Conservation (phyloP, 2,888 invertebrate species). For the Drosophila antonietae region DNA sequence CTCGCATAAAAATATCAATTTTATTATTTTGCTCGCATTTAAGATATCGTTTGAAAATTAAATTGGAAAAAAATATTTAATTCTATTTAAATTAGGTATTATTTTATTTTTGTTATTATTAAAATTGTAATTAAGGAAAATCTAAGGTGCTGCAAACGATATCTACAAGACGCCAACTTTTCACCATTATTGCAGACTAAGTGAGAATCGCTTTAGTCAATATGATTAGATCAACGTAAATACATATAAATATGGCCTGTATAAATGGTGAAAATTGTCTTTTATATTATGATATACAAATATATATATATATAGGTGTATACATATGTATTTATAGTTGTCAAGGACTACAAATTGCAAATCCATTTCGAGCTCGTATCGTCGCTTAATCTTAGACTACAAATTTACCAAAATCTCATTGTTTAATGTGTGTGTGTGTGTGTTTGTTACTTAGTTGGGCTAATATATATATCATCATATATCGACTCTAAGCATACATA, state of each 20-base stretch:
- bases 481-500: slow-evolving; percentile 23
- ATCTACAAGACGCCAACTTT: slow-evolving; percentile 38
- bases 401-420: slow-evolving; percentile 47
- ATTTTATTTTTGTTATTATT: background rate
- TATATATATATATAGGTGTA: background rate
- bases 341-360: slow-evolving; percentile 39
- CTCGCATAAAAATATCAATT: background rate
- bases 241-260: slow-evolving; percentile 56
- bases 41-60: slow-evolving; percentile 24
- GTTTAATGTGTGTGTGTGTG: slow-evolving; percentile 1
- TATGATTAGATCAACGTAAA: slow-evolving; percentile 62
- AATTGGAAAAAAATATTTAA: background rate
- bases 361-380: slow-evolving; percentile 34
- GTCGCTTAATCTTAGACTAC: slow-evolving; percentile 13
- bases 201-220: slow-evolving; percentile 52
- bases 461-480: slow-evolving; percentile 27
- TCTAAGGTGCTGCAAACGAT: slow-evolving; percentile 32
- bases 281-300: slow-evolving; percentile 3
- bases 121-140: slow-evolving; percentile 5
- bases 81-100: background rate
- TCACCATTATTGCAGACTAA: slow-evolving; percentile 61
- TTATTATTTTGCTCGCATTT: slow-evolving; percentile 11
- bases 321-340: slow-evolving; percentile 6
- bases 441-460: slow-evolving; percentile 18
- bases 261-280: slow-evolving; percentile 46